A percentile compares a stretch with the other conserved stretches of the same genome.
phyloP scores from a whole-genome alignment of 2,797 vertebrate genomes.

The Pseudotriccus pelzelni region DNA sequence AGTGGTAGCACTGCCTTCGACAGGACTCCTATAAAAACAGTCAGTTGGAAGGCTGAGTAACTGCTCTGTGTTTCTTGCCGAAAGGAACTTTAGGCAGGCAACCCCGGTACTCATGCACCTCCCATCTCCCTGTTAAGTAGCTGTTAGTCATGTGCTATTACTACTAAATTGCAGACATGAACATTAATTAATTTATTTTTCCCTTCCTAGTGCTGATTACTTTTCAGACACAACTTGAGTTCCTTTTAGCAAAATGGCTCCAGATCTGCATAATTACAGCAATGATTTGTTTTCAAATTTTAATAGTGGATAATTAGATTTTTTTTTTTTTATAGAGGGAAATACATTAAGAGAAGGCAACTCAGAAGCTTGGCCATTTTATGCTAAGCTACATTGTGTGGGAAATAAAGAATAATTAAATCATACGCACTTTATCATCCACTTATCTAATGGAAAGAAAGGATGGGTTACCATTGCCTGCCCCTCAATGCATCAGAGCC shows the following conservation, averaged over 20 bases:
- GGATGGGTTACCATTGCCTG: constrained; percentile 57
- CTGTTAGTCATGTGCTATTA: not conserved
- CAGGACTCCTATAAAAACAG: not conserved
- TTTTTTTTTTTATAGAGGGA: constrained; percentile 41
- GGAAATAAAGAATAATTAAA: constrained; percentile 79
- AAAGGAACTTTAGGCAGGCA: not conserved
- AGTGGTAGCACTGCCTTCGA: rapidly evolving
- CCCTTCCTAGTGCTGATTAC: not conserved
- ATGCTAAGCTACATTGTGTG: constrained; percentile 67
- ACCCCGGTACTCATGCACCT: not conserved
- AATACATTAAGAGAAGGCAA: constrained; percentile 12
- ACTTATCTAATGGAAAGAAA: constrained; percentile 76
- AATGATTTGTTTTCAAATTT: constrained; percentile 35
- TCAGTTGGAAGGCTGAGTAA: not conserved
- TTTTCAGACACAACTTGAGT: not conserved
- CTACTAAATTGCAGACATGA: not conserved
- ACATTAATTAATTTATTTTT: not conserved
- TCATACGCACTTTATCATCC: constrained; percentile 72
- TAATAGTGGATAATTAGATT: constrained; percentile 49
- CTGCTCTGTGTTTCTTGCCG: not conserved
- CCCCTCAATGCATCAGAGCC: not conserved
- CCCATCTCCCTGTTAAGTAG: not conserved
- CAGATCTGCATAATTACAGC: constrained; percentile 55
- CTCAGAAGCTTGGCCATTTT: constrained; percentile 57
- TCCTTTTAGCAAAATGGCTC: constrained; percentile 47